phyloP scores from a whole-genome alignment of 2,797 vertebrate genomes.

The Sebastes melanostomus region DNA sequence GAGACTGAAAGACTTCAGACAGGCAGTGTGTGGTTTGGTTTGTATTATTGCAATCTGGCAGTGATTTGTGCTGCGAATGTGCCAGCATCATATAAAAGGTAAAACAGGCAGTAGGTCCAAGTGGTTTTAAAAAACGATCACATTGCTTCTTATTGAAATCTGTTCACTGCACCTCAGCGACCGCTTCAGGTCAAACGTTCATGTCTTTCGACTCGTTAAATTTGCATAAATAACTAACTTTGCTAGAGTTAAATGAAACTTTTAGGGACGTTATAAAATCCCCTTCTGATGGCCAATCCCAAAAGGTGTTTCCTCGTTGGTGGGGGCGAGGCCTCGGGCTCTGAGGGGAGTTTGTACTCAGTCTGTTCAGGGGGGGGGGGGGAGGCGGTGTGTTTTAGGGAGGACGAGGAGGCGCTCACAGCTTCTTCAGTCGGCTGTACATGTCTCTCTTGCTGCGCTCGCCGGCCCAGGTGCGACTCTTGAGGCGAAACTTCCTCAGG shows the following conservation, averaged over 20 bases:
- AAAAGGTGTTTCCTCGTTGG: background rate
- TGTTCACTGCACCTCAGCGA: conserved; percentile 2
- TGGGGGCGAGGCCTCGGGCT: conserved; percentile 3
- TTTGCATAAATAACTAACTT: conserved; percentile 63
- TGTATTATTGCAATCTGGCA: conserved; percentile 19
- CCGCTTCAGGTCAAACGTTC: background rate
- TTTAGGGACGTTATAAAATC: background rate
- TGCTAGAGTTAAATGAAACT: conserved; percentile 19
- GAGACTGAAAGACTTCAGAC: conserved; percentile 13
- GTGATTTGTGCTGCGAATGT: conserved; percentile 3
- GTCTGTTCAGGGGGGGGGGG: background rate
- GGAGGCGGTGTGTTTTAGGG: conserved; percentile 10
- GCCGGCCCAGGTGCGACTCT: conserved; percentile 91
- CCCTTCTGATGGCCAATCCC: background rate
- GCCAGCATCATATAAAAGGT: background rate
- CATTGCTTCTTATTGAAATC: background rate
- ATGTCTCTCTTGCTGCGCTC: conserved; percentile 91
- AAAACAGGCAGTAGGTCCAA: conserved; percentile 47
- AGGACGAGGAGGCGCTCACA: conserved; percentile 67
- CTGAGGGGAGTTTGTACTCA: background rate
- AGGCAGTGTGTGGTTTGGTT: conserved; percentile 38
- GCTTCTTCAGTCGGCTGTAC: conserved; percentile 91
- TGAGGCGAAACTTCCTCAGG: conserved; percentile 87
- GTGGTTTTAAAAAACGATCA: conserved; percentile 44
- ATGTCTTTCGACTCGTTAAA: background rate